Percentiles rank a stretch among this genome's conserved stretches.
phyloP scores from a whole-genome alignment of 2,113 vertebrate species.

The Anthoscopus minutus region DNA sequence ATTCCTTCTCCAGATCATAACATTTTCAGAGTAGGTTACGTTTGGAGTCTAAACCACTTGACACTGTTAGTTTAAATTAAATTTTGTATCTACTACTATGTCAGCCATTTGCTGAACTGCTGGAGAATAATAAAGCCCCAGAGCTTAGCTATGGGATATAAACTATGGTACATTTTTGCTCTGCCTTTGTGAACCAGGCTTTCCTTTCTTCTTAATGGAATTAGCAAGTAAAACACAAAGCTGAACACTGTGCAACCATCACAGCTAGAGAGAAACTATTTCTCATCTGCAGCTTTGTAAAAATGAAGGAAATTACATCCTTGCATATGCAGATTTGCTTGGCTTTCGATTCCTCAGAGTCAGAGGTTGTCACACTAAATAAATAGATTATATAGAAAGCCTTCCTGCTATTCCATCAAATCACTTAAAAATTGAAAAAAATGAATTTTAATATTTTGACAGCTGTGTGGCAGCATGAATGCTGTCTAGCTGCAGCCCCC shows the following conservation, averaged over 20 bases:
- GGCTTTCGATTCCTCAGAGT: neutral
- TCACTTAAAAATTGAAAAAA: neutral
- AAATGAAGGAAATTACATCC: neutral
- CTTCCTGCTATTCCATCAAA: neutral
- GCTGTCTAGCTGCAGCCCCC: neutral
- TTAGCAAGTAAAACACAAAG: slow-evolving; percentile 16
- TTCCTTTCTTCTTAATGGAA: slow-evolving; percentile 18
- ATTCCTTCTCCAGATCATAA: neutral
- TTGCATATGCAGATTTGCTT: slow-evolving; percentile 22
- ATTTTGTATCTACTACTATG: neutral
- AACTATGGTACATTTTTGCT: neutral
- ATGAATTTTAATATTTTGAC: neutral
- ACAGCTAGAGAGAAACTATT: neutral
- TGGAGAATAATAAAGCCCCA: slow-evolving; percentile 14
- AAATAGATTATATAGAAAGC: neutral
- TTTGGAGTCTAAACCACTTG: slow-evolving; percentile 25
- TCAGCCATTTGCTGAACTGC: neutral
- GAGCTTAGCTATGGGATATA: neutral
- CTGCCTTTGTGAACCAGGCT: neutral
- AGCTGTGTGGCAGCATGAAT: neutral
- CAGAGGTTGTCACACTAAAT: neutral
- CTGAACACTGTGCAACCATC: neutral
- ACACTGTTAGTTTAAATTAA: slow-evolving; percentile 15
- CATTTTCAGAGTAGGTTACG: slow-evolving; percentile 29
- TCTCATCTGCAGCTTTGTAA: neutral